These are phyloP conservation scores for Timandra comae DNA, from an alignment of 2,888 invertebrate species.

Conservation along the genomic window DNA sequence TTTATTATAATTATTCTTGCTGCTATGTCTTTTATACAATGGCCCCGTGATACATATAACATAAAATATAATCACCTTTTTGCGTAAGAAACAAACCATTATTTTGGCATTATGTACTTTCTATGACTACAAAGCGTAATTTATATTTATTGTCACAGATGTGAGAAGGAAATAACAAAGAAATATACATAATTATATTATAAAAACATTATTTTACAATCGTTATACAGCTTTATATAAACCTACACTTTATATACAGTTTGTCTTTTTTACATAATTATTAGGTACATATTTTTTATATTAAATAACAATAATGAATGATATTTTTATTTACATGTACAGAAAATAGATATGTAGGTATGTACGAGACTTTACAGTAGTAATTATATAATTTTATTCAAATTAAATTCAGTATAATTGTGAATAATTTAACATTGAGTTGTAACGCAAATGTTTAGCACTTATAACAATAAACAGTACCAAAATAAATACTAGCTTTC, in stretches of 20 bases:
- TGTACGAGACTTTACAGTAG: constrained; percentile 34
- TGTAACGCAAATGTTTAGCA: not conserved
- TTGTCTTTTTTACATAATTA: constrained; percentile 34
- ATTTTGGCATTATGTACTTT: constrained; percentile 52
- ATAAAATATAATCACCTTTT: constrained; percentile 4
- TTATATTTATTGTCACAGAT: constrained; percentile 75
- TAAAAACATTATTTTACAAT: constrained; percentile 25
- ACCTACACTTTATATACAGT: constrained; percentile 43
- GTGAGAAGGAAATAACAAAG: constrained; percentile 56
- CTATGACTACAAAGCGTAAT: constrained; percentile 71
- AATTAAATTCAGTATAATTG: not conserved
- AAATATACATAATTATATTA: constrained; percentile 16
- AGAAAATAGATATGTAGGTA: constrained; percentile 63
- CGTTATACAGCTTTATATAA: constrained; percentile 25
- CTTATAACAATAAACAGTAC: no score
- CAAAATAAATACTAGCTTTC: not conserved
- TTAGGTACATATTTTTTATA: constrained; percentile 34
- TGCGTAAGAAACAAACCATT: constrained; percentile 12
- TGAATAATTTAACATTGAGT: no score
- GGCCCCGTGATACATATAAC: constrained; percentile 12
- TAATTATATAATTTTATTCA: constrained; percentile 7
- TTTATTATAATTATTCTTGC: not conserved
- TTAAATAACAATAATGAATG: constrained; percentile 38
- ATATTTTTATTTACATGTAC: constrained; percentile 54
- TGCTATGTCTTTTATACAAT: constrained; percentile 1